Percentiles rank a stretch among this genome's conserved stretches.
These are phyloP conservation scores for Drosophila carrolli DNA, from an alignment of 1,140 invertebrate genomes.

Conservation along the genomic window DNA sequence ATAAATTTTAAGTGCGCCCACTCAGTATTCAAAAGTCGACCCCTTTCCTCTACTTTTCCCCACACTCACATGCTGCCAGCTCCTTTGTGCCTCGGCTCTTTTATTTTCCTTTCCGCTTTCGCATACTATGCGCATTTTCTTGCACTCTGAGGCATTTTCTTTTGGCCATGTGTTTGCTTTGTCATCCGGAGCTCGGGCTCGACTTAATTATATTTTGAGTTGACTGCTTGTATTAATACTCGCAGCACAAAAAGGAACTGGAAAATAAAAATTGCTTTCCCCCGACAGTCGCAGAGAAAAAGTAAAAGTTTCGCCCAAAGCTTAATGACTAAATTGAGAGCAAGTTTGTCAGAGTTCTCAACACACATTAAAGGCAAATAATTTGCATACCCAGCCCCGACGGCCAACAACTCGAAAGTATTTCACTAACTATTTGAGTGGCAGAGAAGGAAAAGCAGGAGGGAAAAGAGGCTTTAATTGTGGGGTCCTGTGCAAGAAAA, in stretches of 20 bases:
- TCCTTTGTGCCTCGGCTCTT: constrained; percentile 29
- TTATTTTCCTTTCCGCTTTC: constrained; percentile 25
- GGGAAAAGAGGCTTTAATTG: constrained; percentile 61
- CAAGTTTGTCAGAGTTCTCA: constrained; percentile 54
- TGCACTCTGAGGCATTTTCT: constrained; percentile 49
- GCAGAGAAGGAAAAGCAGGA: constrained; percentile 25
- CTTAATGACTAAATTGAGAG: constrained; percentile 69
- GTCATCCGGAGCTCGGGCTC: constrained; percentile 46
- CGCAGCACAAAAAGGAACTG: constrained; percentile 20
- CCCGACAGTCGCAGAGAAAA: constrained; percentile 24
- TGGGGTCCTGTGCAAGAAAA: constrained; percentile 22
- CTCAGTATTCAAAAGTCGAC: constrained; percentile 19
- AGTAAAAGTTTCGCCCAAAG: constrained; percentile 52
- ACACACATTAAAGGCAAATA: constrained; percentile 70
- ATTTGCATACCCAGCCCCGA: constrained; percentile 74
- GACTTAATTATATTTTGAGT: constrained; percentile 70
- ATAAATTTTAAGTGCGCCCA: neutral
- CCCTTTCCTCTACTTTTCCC: neutral
- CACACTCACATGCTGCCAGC: constrained; percentile 48
- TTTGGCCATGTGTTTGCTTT: constrained; percentile 61
- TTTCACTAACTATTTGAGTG: constrained; percentile 38
- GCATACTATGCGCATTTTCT: constrained; percentile 45
- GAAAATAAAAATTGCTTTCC: constrained; percentile 44
- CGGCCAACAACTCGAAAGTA: constrained; percentile 42
- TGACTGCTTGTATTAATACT: constrained; percentile 50